Evolutionary conservation across 2,888 invertebrate species (phyloP), one percentile per base, ranked within the genome.

Genomic region (Rapana venosa): DNA sequence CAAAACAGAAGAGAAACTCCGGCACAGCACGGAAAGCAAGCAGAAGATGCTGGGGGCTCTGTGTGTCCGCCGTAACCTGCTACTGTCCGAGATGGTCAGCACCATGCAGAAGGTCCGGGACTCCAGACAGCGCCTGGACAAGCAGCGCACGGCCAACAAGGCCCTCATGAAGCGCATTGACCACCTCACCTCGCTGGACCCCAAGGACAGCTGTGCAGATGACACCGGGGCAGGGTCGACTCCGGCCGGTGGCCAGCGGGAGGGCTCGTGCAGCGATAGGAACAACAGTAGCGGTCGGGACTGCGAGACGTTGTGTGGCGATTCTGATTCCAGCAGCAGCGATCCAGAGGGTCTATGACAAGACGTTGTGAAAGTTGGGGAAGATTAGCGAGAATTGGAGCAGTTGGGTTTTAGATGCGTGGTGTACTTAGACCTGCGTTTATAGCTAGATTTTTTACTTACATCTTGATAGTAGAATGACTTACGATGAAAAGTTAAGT

Each of bases 31-130:
- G 13, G 74, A 83, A 47, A 88, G 86, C 66, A 87, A n/a, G 87
- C 87, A 36, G 87, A 85, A 35, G 88, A 92, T 88, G 87, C 66
- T 70, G 90, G 91, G 79, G 6, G 90, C 56, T 79, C 90, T 74
- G 91, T 91, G 56, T 89, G 88, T 89, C 84, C 87, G 61, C 87
- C 92, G 35, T 88, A 90, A 66, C 83, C 58, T 47, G 89, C 86
- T 89, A 87, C 66, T 26, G 88, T 90, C 35, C 87, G 91, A 77
- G 88, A 87, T 89, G 87, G 91, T 84, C 58, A 87, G 89, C 74
- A 87, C 36, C 86, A 91, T 87, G 90, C 91, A 30, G 84, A 86
- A 66, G 81, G 92, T 79, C 90, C 89, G 85, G 87, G 90, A 17
- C 79, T 89, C 32, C 61, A 90, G 87, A 77, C 79, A 17, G 56